Conservation (phyloP, 2,113 vertebrate genomes). For the Microcebus griseorufus region DNA sequence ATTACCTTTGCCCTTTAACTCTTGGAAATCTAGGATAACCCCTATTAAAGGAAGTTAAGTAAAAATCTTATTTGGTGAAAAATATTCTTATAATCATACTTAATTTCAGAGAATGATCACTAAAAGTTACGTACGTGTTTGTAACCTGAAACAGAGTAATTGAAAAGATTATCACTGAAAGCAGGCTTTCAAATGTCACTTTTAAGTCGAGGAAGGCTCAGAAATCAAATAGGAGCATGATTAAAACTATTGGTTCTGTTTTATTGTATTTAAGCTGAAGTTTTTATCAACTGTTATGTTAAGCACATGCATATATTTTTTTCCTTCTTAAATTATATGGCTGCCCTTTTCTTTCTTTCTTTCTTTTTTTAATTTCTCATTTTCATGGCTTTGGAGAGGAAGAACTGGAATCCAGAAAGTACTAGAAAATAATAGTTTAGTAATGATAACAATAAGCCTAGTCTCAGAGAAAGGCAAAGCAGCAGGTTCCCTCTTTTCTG, state of each 20-base stretch:
- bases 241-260: background rate
- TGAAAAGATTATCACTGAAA: background rate
- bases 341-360: background rate
- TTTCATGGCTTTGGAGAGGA: background rate
- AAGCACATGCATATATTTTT: background rate
- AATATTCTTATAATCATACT: background rate
- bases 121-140: background rate
- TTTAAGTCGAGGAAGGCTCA: background rate
- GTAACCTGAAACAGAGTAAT: background rate
- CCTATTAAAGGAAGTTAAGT: background rate
- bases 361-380: background rate
- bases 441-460: background rate
- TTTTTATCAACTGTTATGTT: constrained; percentile 6
- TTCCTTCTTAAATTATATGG: background rate
- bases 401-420: background rate
- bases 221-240: background rate
- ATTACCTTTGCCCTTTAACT: background rate
- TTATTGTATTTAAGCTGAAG: background rate
- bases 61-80: constrained; percentile 9
- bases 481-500: background rate
- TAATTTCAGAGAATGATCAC: background rate
- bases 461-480: background rate
- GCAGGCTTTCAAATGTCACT: background rate
- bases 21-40: constrained; percentile 9
- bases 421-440: background rate